These are phyloP conservation scores for Epirrhoe tristata DNA, from an alignment of 2,888 invertebrate genomes.

Conservation along the genomic window DNA sequence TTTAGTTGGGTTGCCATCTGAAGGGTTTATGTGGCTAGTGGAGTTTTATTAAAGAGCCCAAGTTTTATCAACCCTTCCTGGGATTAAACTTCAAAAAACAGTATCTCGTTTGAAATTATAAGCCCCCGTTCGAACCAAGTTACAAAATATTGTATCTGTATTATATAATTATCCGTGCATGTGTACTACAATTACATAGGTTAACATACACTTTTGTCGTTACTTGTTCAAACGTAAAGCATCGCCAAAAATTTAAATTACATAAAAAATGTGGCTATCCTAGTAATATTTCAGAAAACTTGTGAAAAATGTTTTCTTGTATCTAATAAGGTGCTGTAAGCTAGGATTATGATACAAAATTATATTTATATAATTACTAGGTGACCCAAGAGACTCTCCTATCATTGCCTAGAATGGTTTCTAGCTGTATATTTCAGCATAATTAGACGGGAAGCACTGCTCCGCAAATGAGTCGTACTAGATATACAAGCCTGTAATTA, in stretches of 20 bases:
- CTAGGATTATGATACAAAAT: no score
- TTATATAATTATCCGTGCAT: no score
- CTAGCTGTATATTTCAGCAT: background rate
- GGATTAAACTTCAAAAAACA: background rate
- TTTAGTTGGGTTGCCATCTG: constrained; percentile 3
- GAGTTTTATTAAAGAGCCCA: constrained; percentile 4
- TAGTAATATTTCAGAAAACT: no score
- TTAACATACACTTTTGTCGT: no score
- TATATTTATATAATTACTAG: background rate
- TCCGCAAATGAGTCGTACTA: background rate
- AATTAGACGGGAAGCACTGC: constrained; percentile 3
- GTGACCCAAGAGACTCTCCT: background rate
- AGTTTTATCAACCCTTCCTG: background rate
- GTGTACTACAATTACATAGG: no score
- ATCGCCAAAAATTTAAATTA: no score
- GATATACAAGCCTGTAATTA: constrained; percentile 13
- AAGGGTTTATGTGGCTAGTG: constrained; percentile 14
- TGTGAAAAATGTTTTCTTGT: no score
- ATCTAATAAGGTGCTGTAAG: no score
- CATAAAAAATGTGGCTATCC: no score
- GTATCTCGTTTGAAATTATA: background rate
- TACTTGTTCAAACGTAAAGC: no score
- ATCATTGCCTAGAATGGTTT: background rate
- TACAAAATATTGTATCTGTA: no score
- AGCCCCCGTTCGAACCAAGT: no score